phyloP scores from a whole-genome alignment of 2,113 vertebrate species.

The Cavia porcellus region DNA sequence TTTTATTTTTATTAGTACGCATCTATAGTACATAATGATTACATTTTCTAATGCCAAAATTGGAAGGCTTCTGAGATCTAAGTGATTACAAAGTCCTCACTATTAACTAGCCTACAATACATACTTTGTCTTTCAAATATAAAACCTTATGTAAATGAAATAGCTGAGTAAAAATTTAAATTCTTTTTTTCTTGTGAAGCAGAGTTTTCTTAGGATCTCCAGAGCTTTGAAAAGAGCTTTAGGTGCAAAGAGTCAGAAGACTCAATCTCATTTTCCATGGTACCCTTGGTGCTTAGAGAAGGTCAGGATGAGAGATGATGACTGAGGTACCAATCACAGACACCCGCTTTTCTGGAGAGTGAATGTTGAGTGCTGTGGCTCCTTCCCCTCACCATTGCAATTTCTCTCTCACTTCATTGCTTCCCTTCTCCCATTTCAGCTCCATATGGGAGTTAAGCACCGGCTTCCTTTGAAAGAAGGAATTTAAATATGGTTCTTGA shows the following conservation, averaged over 20 bases:
- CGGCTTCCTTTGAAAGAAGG: background rate
- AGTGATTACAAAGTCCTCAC: background rate
- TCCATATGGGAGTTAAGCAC: background rate
- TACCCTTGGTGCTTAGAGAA: background rate
- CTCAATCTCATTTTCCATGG: background rate
- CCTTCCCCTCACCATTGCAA: background rate
- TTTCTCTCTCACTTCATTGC: background rate
- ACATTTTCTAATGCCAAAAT: slow-evolving; percentile 50
- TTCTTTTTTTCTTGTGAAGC: background rate
- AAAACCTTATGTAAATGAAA: slow-evolving; percentile 5
- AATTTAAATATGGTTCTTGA: background rate
- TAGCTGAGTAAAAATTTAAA: slow-evolving; percentile 28
- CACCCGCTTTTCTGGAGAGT: background rate
- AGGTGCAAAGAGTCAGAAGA: background rate
- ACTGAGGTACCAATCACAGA: background rate
- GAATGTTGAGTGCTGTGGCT: background rate
- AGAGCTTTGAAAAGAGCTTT: background rate
- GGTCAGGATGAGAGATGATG: background rate
- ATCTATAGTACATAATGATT: background rate
- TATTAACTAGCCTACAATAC: background rate
- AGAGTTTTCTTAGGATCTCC: background rate
- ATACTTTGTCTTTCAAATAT: slow-evolving; percentile 26
- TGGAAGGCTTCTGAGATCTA: slow-evolving; percentile 25
- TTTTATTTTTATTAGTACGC: background rate
- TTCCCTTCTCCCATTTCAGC: background rate